Evolutionary conservation across 2,797 vertebrate species (phyloP), one percentile per base, ranked within the genome.

Genomic region (Pangasius larnaudii): DNA sequence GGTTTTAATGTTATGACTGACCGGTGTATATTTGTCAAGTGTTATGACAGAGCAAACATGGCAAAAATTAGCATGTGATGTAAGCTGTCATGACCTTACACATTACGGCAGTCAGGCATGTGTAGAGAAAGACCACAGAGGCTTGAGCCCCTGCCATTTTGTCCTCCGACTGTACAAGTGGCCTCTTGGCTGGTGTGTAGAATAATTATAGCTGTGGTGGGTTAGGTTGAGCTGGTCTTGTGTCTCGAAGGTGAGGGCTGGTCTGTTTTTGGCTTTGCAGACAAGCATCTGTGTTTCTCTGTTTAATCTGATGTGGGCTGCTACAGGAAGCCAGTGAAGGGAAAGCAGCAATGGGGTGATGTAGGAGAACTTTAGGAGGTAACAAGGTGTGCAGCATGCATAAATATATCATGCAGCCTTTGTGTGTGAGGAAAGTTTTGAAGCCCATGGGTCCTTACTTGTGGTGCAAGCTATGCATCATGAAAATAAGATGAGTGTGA

Each of bases 201-300:
- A 39, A 71, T 71, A 19, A 71, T 65, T 30, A n/a, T n/a, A 63
- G 78, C 18, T 27, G 0, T 0, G 5, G 4, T 27, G 79, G 36
- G 36, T 30, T 63, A 63, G 46, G 22, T 42, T 36, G 63, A 42
- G 79, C 79, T 82, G 59, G 11, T 83, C 61, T 67, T 49, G 6
- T 65, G 59, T 82, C 24, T 59, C 36, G 56, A 59, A 81, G 56
- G 33, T 42, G 78, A 82, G 27, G 24, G 39, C n/a, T 65, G 58
- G 80, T 63, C 59, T 67, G 59, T 53, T 83, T 83, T 65, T 63
- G 36, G 24, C 56, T 42, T 82, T 39, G 56, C 79, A 81, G 33
- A 42, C 78, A 80, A 80, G 78, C 33, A 0, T 36, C 33, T 39
- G 56, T 61, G 53, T 39, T 79, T 24, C 22, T 61, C 22, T 61